Evolutionary conservation across 2,113 vertebrate genomes (phyloP), one percentile per base, ranked within the genome.

Genomic region (Neodon shergylaensis): DNA sequence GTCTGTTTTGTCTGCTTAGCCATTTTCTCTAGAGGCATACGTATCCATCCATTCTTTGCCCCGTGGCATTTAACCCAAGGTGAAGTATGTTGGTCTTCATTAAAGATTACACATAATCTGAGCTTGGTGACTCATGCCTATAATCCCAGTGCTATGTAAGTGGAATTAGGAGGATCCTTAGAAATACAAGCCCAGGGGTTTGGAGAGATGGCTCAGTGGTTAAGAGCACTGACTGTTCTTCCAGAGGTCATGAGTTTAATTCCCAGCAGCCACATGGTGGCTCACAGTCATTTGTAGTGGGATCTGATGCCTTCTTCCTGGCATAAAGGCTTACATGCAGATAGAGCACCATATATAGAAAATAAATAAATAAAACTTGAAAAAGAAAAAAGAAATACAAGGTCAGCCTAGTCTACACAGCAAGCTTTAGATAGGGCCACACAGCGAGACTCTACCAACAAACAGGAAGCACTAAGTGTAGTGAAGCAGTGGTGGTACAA

Each of bases 1-100:
- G 13, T 78, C 24, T 83, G 4, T 92, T 92, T 92, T 92, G 33
- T 92, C 21, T 86, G 91, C 9, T 96, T 24, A 73, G 42, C 39
- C 11, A 26, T 90, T 44, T 93, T n/a, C 19, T 93, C 72, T 88
- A 44, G 81, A 66, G 70, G 0, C 28, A 82, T 85, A 49, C 83
- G 10, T 87, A 24, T 72, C 91, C 26, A 36, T 92, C 7, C 0
- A 87, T 12, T 82, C 19, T 61, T 8, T 94, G 33, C 36, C 58
- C 61, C 19, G 1, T 93, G 76, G 26, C 8, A 70, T 49, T 68
- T 44, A 36, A 14, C 36, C 1, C 11, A 66, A 68, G 28, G 58
- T 44, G 61, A 19, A 76, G 47, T 84, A 44, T 81, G 47, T 42
- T 47, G 49, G 22, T 39, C n/a, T n/a, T 42, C 33, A 7, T 73